phyloP scores from a whole-genome alignment of 2,888 invertebrate genomes.

The Tethea ocularis region DNA sequence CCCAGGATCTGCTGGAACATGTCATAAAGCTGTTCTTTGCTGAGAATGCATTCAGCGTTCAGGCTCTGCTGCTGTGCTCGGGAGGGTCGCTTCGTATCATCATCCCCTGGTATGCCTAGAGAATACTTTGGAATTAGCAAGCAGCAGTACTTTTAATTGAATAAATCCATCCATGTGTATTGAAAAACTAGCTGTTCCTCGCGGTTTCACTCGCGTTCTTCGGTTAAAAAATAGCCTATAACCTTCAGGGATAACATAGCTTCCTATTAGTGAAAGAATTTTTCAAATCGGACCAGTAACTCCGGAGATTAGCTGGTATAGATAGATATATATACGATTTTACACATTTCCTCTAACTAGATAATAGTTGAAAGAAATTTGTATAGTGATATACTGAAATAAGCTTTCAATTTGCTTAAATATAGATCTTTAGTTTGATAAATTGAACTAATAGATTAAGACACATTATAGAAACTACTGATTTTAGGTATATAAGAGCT shows the following conservation, averaged over 20 bases:
- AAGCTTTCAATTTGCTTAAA: not conserved
- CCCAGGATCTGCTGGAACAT: constrained; percentile 99
- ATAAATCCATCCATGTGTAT: constrained; percentile 2
- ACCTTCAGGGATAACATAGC: too few relatives aligned
- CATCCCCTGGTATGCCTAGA: constrained; percentile 88
- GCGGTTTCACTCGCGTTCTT: too few relatives aligned
- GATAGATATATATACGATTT: too few relatives aligned
- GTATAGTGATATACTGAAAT: not conserved
- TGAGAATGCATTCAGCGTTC: constrained; percentile 96
- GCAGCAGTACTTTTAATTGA: not conserved
- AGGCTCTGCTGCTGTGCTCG: constrained; percentile 94
- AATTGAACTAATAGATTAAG: constrained; percentile 5
- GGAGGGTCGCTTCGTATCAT: constrained; percentile 93
- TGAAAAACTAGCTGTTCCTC: too few relatives aligned
- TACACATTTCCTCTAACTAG: too few relatives aligned
- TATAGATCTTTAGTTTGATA: not conserved
- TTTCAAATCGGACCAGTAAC: too few relatives aligned
- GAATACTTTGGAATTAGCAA: constrained; percentile 9
- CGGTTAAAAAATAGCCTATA: too few relatives aligned
- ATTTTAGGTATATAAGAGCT: not conserved
- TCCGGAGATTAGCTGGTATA: too few relatives aligned
- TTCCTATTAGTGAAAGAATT: too few relatives aligned
- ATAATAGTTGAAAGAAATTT: too few relatives aligned
- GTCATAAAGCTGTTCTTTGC: constrained; percentile 99
- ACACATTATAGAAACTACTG: too few relatives aligned